Evolutionary conservation across 2,888 invertebrate genomes (phyloP).

Genomic region (Crocallis elinguaria): DNA sequence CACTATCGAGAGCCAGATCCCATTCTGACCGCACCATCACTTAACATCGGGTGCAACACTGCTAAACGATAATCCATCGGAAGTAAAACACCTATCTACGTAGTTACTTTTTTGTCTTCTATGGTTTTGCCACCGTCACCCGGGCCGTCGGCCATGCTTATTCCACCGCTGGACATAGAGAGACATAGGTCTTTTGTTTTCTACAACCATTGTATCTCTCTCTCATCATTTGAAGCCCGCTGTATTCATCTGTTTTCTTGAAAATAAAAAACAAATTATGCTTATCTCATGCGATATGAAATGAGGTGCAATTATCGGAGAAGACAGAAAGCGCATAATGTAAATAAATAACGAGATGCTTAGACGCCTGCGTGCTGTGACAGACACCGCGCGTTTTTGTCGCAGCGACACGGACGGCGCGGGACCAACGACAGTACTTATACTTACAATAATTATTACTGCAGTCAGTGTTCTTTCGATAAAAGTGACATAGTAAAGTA

Average conservation of each 20-base stretch:
- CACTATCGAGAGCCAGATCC: no score
- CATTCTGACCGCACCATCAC: no score
- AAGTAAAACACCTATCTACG: no score
- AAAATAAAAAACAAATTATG: neutral
- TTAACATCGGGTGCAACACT: no score
- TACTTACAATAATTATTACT: neutral
- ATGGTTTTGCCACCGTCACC: no score
- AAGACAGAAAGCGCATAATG: slow-evolving; percentile 33
- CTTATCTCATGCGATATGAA: slow-evolving; percentile 7
- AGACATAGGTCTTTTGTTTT: no score
- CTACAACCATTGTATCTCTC: no score
- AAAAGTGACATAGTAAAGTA: neutral
- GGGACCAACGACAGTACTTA: neutral
- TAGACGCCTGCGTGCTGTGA: slow-evolving; percentile 15
- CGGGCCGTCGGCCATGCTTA: no score
- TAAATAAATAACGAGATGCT: slow-evolving; percentile 29
- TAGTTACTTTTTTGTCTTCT: no score
- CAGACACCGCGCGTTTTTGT: slow-evolving; percentile 13
- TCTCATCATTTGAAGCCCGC: neutral
- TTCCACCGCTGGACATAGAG: no score
- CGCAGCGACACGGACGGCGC: neutral
- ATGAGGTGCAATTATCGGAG: slow-evolving; percentile 22
- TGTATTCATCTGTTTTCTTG: neutral
- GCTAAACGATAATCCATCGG: no score
- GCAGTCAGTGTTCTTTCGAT: neutral